Evolutionary conservation across 1,140 invertebrate species (phyloP).

Genomic region (Lepeophtheirus salmonis): DNA sequence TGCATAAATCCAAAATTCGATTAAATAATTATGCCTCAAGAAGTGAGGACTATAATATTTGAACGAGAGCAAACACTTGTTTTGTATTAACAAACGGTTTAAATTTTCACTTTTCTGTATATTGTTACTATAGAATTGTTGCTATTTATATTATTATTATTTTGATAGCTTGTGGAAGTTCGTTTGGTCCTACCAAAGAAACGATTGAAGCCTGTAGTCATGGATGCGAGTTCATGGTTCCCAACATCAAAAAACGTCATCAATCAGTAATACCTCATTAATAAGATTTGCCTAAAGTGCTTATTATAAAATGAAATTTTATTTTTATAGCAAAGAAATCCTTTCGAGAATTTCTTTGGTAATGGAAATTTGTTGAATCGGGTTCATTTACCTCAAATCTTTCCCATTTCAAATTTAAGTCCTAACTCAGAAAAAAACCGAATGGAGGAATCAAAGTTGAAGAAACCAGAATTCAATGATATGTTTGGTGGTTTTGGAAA

Average conservation of each 20-base stretch:
- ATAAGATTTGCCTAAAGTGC: no score
- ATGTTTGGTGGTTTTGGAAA: not conserved
- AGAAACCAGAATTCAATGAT: no score
- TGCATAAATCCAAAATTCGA: no score
- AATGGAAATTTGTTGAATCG: not conserved
- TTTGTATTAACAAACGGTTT: no score
- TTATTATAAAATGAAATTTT: no score
- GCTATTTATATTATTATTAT: not conserved
- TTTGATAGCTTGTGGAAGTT: not conserved
- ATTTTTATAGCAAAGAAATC: not conserved
- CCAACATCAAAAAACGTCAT: not conserved
- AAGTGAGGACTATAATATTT: no score
- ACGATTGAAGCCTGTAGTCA: not conserved
- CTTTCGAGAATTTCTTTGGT: not conserved
- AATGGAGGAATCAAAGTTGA: no score
- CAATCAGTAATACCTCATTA: not conserved
- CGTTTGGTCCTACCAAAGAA: not conserved
- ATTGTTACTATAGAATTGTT: no score
- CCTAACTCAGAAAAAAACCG: no score
- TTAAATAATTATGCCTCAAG: no score
- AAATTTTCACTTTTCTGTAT: no score
- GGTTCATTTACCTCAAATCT: not conserved
- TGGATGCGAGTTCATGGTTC: not conserved
- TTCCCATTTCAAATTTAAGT: not conserved
- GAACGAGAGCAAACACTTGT: no score